phyloP scores from a whole-genome alignment of 2,797 vertebrate species.

The Scomberomorus guttatus region DNA sequence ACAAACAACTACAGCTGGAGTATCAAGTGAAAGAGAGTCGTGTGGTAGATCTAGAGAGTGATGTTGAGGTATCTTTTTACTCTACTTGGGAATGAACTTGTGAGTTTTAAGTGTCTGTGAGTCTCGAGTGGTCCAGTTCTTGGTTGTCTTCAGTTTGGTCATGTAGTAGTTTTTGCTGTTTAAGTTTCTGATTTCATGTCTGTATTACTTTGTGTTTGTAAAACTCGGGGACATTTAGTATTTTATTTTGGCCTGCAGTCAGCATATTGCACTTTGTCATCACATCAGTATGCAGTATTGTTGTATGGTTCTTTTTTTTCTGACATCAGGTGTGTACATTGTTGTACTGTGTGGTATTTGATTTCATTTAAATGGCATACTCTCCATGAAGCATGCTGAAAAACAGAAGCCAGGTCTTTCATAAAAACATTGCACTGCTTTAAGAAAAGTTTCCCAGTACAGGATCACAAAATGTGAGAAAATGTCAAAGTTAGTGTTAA shows the following conservation, averaged over 20 bases:
- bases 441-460: not conserved
- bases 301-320: constrained; percentile 50
- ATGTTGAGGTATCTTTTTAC: constrained; percentile 86
- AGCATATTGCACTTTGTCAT: constrained; percentile 58
- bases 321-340: constrained; percentile 50
- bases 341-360: constrained; percentile 64
- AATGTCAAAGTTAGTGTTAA: not conserved
- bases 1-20: constrained; percentile 90
- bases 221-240: not conserved
- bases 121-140: constrained; percentile 66
- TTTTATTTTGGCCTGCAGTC: constrained; percentile 59
- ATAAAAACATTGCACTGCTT: constrained; percentile 57
- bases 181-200: constrained; percentile 35
- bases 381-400: constrained; percentile 76
- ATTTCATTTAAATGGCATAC: constrained; percentile 54
- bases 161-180: constrained; percentile 54
- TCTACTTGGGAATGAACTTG: constrained; percentile 78
- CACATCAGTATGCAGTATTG: constrained; percentile 49
- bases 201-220: constrained; percentile 47
- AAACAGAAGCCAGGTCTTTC: constrained; percentile 56
- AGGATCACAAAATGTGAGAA: constrained; percentile 8
- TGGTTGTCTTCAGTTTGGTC: constrained; percentile 63
- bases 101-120: constrained; percentile 75
- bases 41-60: constrained; percentile 87
- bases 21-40: constrained; percentile 87